phyloP scores from a whole-genome alignment of 64 coral and sea anemone species.

The Trachythela sp. region DNA sequence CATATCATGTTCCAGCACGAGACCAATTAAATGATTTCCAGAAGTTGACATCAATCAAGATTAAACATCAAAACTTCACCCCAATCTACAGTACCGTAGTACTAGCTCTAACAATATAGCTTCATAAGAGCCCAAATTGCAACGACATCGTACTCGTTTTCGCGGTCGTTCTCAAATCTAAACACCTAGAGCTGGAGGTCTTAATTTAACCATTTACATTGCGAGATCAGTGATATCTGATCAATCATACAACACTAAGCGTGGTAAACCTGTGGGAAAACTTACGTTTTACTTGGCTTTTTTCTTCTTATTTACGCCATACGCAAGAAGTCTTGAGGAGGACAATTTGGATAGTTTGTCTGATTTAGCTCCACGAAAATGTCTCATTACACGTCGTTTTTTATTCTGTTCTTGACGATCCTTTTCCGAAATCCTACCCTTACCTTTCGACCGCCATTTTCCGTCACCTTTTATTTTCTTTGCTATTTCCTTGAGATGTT shows the following conservation, averaged over 20 bases:
- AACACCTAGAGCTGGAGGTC: no score
- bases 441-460: conserved; percentile 6
- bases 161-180: no score
- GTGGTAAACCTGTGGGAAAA: neutral
- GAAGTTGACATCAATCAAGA: no score
- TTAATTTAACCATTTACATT: no score
- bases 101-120: no score
- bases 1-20: no score
- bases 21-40: no score
- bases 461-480: neutral
- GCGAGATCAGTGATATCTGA: no score
- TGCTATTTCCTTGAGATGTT: neutral
- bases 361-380: conserved; percentile 5
- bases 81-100: no score
- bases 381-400: conserved; percentile 14
- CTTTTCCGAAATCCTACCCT: neutral
- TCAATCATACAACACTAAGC: neutral
- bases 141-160: no score
- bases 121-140: no score
- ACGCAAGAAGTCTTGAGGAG: neutral
- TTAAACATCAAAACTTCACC: no score
- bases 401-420: conserved; percentile 1
- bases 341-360: conserved; percentile 2
- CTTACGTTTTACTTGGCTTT: neutral
- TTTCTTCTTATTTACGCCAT: conserved; percentile 9